These are phyloP conservation scores for Eupithecia dodoneata DNA, from an alignment of 2,888 invertebrate species.

Conservation along the genomic window DNA sequence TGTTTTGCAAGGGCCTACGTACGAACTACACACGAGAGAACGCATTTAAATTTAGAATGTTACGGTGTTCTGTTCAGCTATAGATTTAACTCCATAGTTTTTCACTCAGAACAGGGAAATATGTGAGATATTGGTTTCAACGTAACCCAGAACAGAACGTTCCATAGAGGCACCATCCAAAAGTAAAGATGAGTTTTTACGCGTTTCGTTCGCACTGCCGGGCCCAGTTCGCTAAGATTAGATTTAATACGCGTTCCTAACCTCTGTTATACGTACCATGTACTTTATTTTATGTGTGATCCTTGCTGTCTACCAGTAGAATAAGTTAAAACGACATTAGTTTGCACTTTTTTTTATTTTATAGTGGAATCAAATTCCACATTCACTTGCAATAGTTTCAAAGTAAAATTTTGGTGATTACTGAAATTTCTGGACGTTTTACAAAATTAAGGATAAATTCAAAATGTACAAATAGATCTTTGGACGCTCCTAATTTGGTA, in stretches of 20 bases:
- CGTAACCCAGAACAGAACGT: background rate
- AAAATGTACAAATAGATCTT: constrained; percentile 10
- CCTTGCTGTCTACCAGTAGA: constrained; percentile 49
- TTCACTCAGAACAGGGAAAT: background rate
- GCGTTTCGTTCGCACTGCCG: background rate
- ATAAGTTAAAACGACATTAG: constrained; percentile 46
- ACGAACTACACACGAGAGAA: background rate
- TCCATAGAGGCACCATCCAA: background rate
- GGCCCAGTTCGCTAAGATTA: constrained; percentile 45
- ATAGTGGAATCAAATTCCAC: constrained; percentile 71
- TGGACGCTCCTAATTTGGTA: constrained; percentile 1
- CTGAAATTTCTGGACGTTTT: constrained; percentile 6
- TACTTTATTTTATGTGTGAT: constrained; percentile 60
- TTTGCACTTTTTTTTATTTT: constrained; percentile 47
- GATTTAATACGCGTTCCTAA: constrained; percentile 65
- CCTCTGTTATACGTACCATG: constrained; percentile 64
- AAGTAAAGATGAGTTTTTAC: constrained; percentile 6
- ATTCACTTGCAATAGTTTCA: constrained; percentile 34
- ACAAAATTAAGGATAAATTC: background rate
- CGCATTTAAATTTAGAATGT: background rate
- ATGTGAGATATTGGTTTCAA: background rate
- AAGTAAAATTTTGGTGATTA: background rate
- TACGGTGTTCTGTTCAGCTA: background rate
- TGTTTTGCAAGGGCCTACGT: constrained; percentile 29
- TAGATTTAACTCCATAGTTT: background rate